A percentile compares a stretch with the other conserved stretches of the same genome.
These are phyloP conservation scores for Diabrotica virgifera DNA, from an alignment of 1,140 invertebrate genomes.

Conservation along the genomic window DNA sequence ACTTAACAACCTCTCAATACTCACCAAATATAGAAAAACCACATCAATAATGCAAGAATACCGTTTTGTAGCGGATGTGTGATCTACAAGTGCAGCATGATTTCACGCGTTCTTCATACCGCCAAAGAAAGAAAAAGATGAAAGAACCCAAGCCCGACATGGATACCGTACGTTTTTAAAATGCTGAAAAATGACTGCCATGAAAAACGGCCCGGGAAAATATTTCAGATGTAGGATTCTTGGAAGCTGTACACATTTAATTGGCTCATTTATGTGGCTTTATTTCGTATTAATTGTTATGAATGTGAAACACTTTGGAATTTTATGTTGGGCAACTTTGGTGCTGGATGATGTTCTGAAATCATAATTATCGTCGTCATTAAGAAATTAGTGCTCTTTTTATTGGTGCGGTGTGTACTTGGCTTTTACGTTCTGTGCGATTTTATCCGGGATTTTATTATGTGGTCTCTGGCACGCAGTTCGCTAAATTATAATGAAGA, in stretches of 20 bases:
- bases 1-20: too few relatives aligned
- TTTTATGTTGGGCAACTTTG: too few relatives aligned
- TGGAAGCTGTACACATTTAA: slow-evolving; percentile 10
- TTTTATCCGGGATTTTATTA: too few relatives aligned
- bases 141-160: not conserved
- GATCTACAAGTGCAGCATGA: not conserved
- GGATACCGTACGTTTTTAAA: slow-evolving; percentile 1
- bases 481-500: too few relatives aligned
- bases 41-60: too few relatives aligned
- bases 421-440: too few relatives aligned
- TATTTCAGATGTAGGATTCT: slow-evolving; percentile 9
- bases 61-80: slow-evolving; percentile 1
- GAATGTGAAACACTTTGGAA: not conserved
- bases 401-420: too few relatives aligned
- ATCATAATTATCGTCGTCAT: too few relatives aligned
- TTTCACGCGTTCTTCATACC: not conserved
- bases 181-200: slow-evolving; percentile 8
- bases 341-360: too few relatives aligned
- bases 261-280: slow-evolving; percentile 11
- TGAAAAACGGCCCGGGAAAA: slow-evolving; percentile 3
- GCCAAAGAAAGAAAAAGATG: not conserved
- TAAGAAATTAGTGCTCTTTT: too few relatives aligned
- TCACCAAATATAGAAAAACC: too few relatives aligned
- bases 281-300: slow-evolving; percentile 13
- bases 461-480: too few relatives aligned